These are phyloP conservation scores for Myotis planiceps DNA, from an alignment of 2,797 vertebrate species.

Conservation along the genomic window DNA sequence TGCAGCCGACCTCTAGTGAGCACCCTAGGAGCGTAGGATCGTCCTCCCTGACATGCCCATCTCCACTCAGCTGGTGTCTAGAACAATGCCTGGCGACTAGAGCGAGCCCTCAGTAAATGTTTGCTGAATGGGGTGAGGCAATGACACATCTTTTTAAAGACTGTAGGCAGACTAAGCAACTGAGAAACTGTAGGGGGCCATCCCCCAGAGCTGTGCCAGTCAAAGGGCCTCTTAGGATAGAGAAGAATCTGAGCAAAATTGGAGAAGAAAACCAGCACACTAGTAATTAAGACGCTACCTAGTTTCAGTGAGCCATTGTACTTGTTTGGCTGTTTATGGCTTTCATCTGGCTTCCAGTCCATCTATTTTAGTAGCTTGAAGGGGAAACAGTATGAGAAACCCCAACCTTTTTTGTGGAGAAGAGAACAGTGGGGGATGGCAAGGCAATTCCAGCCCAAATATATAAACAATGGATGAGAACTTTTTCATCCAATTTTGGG, in stretches of 20 bases:
- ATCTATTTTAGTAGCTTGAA: background rate
- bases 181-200: background rate
- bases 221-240: background rate
- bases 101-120: background rate
- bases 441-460: background rate
- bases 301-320: background rate
- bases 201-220: background rate
- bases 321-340: background rate
- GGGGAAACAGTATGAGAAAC: background rate
- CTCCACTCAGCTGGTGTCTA: background rate
- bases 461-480: background rate
- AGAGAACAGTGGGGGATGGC: background rate
- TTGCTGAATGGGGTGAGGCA: background rate
- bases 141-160: background rate
- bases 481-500: background rate
- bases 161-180: background rate
- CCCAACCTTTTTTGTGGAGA: background rate
- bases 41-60: background rate
- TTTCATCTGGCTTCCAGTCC: background rate
- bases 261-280: background rate
- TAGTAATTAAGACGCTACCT: background rate
- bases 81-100: background rate
- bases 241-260: background rate
- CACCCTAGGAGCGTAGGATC: fast-evolving
- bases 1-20: background rate